phyloP scores from a whole-genome alignment of 1,140 invertebrate species.

The Aphidius gifuensis region DNA sequence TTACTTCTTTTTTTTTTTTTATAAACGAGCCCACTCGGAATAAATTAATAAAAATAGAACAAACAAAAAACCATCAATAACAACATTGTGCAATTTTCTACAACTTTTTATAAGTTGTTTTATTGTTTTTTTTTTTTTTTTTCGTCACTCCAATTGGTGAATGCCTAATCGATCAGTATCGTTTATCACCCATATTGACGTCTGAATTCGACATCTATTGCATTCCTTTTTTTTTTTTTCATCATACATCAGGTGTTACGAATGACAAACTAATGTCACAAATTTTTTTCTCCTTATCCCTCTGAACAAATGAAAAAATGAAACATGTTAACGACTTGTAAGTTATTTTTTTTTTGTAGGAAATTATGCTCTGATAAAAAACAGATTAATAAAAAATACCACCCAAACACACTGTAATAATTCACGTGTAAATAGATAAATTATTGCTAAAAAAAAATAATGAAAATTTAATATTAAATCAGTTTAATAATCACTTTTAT shows the following conservation, averaged over 20 bases:
- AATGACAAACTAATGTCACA: constrained; percentile 11
- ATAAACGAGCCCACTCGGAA: too few relatives aligned
- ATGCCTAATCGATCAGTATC: constrained; percentile 21
- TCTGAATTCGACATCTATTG: constrained; percentile 12
- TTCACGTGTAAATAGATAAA: too few relatives aligned
- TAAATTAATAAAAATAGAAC: too few relatives aligned
- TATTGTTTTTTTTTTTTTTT: constrained; percentile 6
- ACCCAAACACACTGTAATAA: too few relatives aligned
- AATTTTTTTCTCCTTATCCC: not conserved
- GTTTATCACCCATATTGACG: constrained; percentile 18
- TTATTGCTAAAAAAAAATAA: too few relatives aligned
- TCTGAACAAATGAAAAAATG: constrained; percentile 1
- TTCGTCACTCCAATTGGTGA: not conserved
- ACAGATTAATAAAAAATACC: too few relatives aligned
- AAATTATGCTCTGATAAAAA: too few relatives aligned
- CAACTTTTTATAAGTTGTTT: not conserved
- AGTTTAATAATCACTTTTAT: too few relatives aligned
- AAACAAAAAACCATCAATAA: constrained; percentile 6
- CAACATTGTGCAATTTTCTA: not conserved
- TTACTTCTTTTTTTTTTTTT: too few relatives aligned
- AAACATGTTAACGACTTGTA: not conserved
- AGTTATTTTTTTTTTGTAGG: too few relatives aligned
- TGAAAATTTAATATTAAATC: too few relatives aligned
- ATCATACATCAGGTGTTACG: constrained; percentile 16
- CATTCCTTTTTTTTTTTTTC: constrained; percentile 3